phyloP scores from a whole-genome alignment of 2,888 invertebrate species.

The Ypsolopha sequella region DNA sequence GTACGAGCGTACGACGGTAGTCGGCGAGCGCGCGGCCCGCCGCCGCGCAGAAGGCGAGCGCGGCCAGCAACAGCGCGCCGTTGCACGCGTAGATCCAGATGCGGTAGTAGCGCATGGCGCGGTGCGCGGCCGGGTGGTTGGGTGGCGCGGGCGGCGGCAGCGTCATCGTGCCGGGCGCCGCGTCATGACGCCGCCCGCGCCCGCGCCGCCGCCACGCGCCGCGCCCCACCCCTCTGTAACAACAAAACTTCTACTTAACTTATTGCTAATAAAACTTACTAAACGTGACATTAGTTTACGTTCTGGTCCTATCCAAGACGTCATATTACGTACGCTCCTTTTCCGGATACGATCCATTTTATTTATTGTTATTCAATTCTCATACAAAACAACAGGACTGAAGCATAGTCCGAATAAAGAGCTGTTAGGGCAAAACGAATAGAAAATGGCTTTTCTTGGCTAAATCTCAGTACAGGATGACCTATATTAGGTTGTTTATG shows the following conservation, averaged over 20 bases:
- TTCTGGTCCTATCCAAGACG: background rate
- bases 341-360: slow-evolving; percentile 12
- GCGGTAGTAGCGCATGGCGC: slow-evolving; percentile 84
- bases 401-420: background rate
- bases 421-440: background rate
- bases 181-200: slow-evolving; percentile 68
- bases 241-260: background rate
- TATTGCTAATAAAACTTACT: background rate
- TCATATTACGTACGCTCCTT: background rate
- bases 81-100: slow-evolving; percentile 95
- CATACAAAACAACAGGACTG: slow-evolving; percentile 15
- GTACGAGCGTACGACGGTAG: slow-evolving; percentile 78
- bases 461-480: too few species aligned
- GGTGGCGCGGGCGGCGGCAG: slow-evolving; percentile 66
- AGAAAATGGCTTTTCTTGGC: background rate
- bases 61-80: slow-evolving; percentile 86
- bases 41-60: slow-evolving; percentile 83
- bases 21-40: slow-evolving; percentile 80
- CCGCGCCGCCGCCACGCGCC: slow-evolving; percentile 69
- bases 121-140: slow-evolving; percentile 69
- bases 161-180: slow-evolving; percentile 69
- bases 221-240: slow-evolving; percentile 66
- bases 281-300: too few species aligned
- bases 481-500: too few species aligned
- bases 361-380: slow-evolving; percentile 16